Conservation (phyloP, 64 coral and sea anemone genomes). For the Trachythela sp. region DNA sequence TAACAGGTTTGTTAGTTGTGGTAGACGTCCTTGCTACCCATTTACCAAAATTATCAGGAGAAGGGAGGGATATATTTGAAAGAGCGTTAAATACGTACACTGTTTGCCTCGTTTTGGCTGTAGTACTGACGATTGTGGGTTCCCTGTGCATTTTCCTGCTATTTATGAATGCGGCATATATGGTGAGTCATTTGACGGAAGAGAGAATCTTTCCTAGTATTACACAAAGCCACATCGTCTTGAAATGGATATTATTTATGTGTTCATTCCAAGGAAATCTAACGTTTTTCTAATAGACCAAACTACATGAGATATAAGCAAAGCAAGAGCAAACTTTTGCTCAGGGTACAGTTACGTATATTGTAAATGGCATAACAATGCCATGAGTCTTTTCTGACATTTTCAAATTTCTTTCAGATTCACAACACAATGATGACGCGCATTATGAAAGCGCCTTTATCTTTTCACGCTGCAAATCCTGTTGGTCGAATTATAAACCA, state of each 20-base stretch:
- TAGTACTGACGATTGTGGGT: not conserved
- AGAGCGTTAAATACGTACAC: not conserved
- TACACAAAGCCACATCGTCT: not conserved
- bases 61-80: not conserved
- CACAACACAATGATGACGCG: slow-evolving; percentile 49
- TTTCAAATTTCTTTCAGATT: not conserved
- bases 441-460: slow-evolving; percentile 25
- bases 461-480: slow-evolving; percentile 63
- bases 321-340: too few species aligned
- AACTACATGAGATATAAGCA: too few species aligned
- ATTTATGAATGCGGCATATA: not conserved
- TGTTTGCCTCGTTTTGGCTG: not conserved
- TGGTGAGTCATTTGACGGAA: not conserved
- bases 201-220: not conserved
- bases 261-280: too few species aligned
- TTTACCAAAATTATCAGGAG: not conserved
- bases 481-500: slow-evolving; percentile 54
- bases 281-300: too few species aligned
- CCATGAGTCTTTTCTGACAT: not conserved
- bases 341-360: too few species aligned
- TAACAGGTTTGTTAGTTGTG: not conserved
- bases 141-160: not conserved
- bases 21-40: not conserved
- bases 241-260: too few species aligned
- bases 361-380: not conserved